These are phyloP conservation scores for Nerophis ophidion DNA, from an alignment of 2,113 vertebrate genomes.

Conservation along the genomic window DNA sequence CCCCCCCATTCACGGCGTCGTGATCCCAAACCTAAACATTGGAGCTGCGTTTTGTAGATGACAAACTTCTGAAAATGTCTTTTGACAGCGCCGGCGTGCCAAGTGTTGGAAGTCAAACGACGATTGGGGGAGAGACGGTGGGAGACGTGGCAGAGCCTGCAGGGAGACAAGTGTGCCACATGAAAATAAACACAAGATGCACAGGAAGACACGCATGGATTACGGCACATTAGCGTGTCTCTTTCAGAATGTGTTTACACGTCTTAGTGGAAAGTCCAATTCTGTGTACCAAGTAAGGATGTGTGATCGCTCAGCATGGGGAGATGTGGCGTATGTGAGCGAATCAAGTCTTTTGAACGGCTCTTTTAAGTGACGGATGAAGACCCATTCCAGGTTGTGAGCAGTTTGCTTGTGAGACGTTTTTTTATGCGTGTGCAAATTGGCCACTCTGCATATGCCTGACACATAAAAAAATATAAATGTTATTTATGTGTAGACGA, in stretches of 20 bases:
- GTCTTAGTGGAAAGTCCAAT: constrained; percentile 20
- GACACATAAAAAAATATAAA: too few species aligned
- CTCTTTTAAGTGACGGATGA: too few species aligned
- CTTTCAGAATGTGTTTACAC: constrained; percentile 5
- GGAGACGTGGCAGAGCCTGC: constrained; percentile 33
- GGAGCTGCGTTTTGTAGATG: constrained; percentile 55
- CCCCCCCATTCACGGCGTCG: constrained; percentile 36
- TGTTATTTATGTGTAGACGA: too few species aligned
- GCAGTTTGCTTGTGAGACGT: too few species aligned
- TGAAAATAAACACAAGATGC: constrained; percentile 14
- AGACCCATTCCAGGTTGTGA: too few species aligned
- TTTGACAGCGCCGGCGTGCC: constrained; percentile 41
- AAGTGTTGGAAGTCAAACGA: constrained; percentile 35
- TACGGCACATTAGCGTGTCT: constrained; percentile 4
- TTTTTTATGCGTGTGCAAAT: too few species aligned
- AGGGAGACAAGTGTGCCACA: constrained; percentile 32
- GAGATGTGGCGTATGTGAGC: too few species aligned
- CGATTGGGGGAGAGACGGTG: constrained; percentile 13
- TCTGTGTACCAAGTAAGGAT: background rate
- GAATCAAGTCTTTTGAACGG: too few species aligned
- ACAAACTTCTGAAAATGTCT: constrained; percentile 53
- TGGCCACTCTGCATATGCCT: too few species aligned
- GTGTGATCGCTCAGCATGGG: background rate
- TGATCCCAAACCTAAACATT: constrained; percentile 43
- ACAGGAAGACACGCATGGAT: constrained; percentile 1